Evolutionary conservation across 2,113 vertebrate genomes (phyloP), one percentile per base, ranked within the genome.

Genomic region (Papio anubis): DNA sequence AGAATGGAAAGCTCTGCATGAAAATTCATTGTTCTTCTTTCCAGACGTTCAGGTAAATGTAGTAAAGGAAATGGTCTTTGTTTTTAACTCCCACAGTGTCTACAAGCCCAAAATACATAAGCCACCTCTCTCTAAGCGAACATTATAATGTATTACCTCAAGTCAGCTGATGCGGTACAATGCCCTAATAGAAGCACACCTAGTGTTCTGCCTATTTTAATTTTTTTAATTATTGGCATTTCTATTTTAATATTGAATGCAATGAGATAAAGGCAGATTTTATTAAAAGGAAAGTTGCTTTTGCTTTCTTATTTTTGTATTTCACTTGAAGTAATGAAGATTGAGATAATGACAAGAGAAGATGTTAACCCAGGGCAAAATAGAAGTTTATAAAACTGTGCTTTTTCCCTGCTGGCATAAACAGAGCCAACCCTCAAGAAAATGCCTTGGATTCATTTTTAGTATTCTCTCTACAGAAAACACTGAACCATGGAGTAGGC

Each of bases 401-500:
- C n/a, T 85, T 70, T 80, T 12, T 35, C 17, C 3, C 16, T 92
- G 18, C 25, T 50, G n/a, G 70, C 20, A 21, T 92, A 64, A 82
- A 59, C 20, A 76, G 66, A 79, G 20, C 38, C 1, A 89, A 70
- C 35, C 4, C 20, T 57, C 52, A 59, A 88, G 70, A 61, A 57
- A 85, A 76, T 72, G 16, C 32, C n/a, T 85, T 81, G 66, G 57
- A 80, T 91, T 75, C 84, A 25, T 59, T 80, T 79, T 84, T 35
- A 45, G 50, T 88, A 61, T 73, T 50, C 38, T 97, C 6, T 66
- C 35, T 82, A 14, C 40, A 86, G 38, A 50, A 95, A 93, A 70
- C 12, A n/a, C 25, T 68, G 96, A 57, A 10, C 20, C 16, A 0
- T 8, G 30, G 13, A 89, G 43, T 18, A 61, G 83, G 48, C 20